phyloP scores from a whole-genome alignment of 1,140 invertebrate genomes.

The Chironomus tepperi region DNA sequence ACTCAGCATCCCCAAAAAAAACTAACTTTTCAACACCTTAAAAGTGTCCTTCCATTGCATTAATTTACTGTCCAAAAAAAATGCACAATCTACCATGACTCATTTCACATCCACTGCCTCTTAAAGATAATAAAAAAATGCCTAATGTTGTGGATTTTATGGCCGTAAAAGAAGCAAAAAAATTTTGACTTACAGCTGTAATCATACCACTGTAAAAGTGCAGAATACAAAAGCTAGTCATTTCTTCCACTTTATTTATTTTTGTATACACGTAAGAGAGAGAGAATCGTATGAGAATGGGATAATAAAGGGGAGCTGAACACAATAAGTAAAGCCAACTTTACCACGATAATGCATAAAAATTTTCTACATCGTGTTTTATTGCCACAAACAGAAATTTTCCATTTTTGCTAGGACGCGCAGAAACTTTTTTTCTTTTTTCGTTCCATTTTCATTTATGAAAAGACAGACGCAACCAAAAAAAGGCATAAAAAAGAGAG shows the following conservation, averaged over 20 bases:
- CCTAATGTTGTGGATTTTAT: slow-evolving; percentile 13
- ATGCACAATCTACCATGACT: neutral
- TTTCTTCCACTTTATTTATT: too few relatives aligned
- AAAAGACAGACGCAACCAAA: neutral
- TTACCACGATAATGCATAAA: neutral
- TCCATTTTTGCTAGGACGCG: neutral
- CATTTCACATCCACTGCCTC: neutral
- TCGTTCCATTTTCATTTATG: neutral
- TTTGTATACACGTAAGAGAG: too few relatives aligned
- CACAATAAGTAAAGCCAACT: too few relatives aligned
- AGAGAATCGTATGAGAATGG: too few relatives aligned
- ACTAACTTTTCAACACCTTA: too few relatives aligned
- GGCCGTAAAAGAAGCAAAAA: neutral
- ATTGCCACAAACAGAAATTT: neutral
- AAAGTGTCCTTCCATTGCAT: too few relatives aligned
- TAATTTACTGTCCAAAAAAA: too few relatives aligned
- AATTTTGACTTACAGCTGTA: too few relatives aligned
- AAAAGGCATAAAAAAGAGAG: slow-evolving; percentile 23
- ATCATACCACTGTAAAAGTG: too few relatives aligned
- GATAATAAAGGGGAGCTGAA: too few relatives aligned
- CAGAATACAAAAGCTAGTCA: too few relatives aligned
- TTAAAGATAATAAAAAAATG: neutral
- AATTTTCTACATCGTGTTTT: neutral
- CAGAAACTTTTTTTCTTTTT: neutral
- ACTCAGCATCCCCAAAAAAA: too few relatives aligned